Base-by-base conservation (phyloP, 2,113 vertebrate genomes). In the Poicephalus gulielmi region DNA sequence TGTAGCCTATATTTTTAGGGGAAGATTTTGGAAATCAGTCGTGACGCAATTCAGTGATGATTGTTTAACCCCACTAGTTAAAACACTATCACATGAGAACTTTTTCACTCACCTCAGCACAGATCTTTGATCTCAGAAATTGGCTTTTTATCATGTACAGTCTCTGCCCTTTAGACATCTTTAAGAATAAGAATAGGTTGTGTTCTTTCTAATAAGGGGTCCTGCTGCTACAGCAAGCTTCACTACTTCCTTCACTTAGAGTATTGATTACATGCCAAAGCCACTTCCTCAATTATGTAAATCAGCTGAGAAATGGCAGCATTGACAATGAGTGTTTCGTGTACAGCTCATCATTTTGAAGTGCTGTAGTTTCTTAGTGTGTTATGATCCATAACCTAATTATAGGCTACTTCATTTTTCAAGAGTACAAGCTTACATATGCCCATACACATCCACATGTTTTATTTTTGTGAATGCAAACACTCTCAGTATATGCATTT, bases 231-330 rank as follows among this genome's bases (percentile, higher is more conserved):
- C 13, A 68, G 68, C 62, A 82, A 91, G 89, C 88, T 96, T 77
- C 76, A 68, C 74, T 52, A 25, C 57, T 75, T 92, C 39, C 43
- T 63, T 91, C 90, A 50, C 69, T 80, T 46, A n/a, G 37, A 49
- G 5, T 95, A 98, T 98, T 81, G 97, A 98, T 97, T 96, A 96
- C 59, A 85, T 97, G 98, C 96, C 98, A 98, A 94, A 97, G 53
- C 20, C 30, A 46, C 87, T 94, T 92, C 86, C 95, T 73, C 66
- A 41, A 78, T 73, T 88, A 46, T 37, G 67, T 90, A 47, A 89
- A 70, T 83, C 86, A 77, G 60, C 75, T 83, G 77, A 96, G 92
- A 98, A 97, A 97, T 97, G 96, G 91, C 96, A 98, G 75, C 53
- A 25, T 60, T 97, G 96, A 97, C 77, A 89, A 67, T 17, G 55